Conservation (phyloP, 2,888 invertebrate genomes). For the Schizotus pectinicornis region DNA sequence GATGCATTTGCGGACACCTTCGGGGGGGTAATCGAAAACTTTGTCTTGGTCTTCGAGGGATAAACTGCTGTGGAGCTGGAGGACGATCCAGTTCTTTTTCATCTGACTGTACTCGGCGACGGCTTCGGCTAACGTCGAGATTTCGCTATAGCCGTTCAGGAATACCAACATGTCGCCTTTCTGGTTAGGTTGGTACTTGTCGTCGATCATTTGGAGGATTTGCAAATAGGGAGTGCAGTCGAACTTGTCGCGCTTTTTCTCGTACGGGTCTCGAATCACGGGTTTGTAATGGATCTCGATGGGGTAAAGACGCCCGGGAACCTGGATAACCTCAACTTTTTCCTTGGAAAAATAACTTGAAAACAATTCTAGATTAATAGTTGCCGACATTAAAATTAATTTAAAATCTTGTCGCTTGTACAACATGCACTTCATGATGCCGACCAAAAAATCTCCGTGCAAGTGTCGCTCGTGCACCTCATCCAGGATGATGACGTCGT, state of each 20-base stretch:
- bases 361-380: constrained; percentile 96
- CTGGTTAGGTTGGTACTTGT: constrained; percentile 73
- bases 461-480: constrained; percentile 97
- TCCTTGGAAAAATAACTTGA: constrained; percentile 84
- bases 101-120: constrained; percentile 80
- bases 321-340: constrained; percentile 68
- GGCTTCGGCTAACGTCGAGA: constrained; percentile 85
- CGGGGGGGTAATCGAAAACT: constrained; percentile 94
- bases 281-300: constrained; percentile 91
- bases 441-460: constrained; percentile 92
- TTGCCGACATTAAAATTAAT: constrained; percentile 97
- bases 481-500: constrained; percentile 93
- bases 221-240: constrained; percentile 93
- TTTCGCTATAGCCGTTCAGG: constrained; percentile 93
- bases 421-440: constrained; percentile 91
- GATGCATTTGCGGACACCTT: constrained; percentile 94
- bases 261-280: constrained; percentile 64
- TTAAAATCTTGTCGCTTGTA: constrained; percentile 82
- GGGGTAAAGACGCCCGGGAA: constrained; percentile 93
- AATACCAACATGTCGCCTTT: constrained; percentile 93
- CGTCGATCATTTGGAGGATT: constrained; percentile 90
- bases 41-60: constrained; percentile 96
- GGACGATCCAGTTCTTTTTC: constrained; percentile 87
- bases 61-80: constrained; percentile 91
- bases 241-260: constrained; percentile 73